Base-by-base conservation (phyloP, 1,140 invertebrate species). In the Caenorhabditis tropicalis region DNA sequence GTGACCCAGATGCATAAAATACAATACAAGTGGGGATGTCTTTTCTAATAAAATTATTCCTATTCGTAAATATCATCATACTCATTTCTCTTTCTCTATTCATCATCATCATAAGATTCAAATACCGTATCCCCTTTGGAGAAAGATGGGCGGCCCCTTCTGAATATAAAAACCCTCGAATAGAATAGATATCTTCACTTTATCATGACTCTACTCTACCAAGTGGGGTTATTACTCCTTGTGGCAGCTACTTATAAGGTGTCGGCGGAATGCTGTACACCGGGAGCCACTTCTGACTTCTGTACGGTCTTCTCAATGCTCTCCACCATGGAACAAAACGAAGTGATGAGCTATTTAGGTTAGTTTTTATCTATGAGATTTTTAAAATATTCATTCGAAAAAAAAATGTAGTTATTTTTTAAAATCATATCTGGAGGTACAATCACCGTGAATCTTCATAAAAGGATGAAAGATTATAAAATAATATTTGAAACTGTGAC, bases 221-320 rank as follows among this genome's bases (percentile, higher is more conserved):
- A 82, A 82, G 51, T 82, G 31, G 56, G 81, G 43, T 53, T 82
- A 60, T 70, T 82, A 48, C 33, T 46, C 51, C 36, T 82, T 60
- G 43, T 82, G 29, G 81, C 53, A 82, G 43, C 81, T 39, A 29
- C 36, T 60, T 60, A 60, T 46, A 60, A 87, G 87, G 86, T 86
- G 27, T 86, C 56, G 33, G 79, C 84, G n/a, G 79, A 88, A 83
- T 88, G 87, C 70, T 88, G 87, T 79, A 60, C 53, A 24, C 43
- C 51, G 31, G 49, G 51, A 65, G 87, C 87, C 74, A 82, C 70
- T 31, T 87, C 85, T 6, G 85, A 82, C 79, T 89, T 89, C 56
- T 89, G 88, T 60, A 82, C 79, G 15, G 86, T 86, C 29, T 89
- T 85, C 85, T 60, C 49, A n/a, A 74, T 85, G 48, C 79, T 90